Conservation (phyloP, 2,797 vertebrate species). For the Buphagus erythrorhynchus region DNA sequence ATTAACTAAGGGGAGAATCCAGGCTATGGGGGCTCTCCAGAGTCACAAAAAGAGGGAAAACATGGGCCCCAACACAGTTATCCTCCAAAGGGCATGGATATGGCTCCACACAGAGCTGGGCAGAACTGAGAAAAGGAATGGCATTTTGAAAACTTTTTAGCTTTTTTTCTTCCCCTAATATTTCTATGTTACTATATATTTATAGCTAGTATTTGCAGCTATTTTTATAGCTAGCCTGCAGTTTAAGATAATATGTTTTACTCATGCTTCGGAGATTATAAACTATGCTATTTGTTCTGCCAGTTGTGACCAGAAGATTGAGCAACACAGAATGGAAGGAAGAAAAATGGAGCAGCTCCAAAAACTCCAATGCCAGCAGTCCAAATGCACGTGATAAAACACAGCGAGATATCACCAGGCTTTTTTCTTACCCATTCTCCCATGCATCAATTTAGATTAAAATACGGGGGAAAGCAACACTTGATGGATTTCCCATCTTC, state of each 20-base stretch:
- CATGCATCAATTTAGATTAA: background rate
- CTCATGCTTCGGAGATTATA: background rate
- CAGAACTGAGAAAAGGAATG: background rate
- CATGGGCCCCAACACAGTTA: background rate
- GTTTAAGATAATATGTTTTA: background rate
- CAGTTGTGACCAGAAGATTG: background rate
- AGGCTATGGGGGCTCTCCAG: background rate
- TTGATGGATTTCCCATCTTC: background rate
- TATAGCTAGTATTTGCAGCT: background rate
- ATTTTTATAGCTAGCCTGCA: background rate
- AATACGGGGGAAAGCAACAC: background rate
- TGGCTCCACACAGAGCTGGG: background rate
- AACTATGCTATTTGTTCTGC: background rate
- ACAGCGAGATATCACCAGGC: background rate
- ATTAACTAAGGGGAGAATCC: background rate
- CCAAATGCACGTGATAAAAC: background rate
- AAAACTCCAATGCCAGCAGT: background rate
- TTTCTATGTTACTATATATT: background rate
- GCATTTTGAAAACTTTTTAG: background rate
- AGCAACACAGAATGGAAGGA: background rate
- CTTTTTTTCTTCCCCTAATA: background rate
- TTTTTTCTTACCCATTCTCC: background rate
- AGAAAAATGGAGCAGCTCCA: background rate
- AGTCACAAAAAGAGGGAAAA: background rate
- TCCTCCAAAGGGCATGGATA: background rate